Evolutionary conservation across 2,888 invertebrate genomes (phyloP).

Genomic region (Mythimna ferrago): DNA sequence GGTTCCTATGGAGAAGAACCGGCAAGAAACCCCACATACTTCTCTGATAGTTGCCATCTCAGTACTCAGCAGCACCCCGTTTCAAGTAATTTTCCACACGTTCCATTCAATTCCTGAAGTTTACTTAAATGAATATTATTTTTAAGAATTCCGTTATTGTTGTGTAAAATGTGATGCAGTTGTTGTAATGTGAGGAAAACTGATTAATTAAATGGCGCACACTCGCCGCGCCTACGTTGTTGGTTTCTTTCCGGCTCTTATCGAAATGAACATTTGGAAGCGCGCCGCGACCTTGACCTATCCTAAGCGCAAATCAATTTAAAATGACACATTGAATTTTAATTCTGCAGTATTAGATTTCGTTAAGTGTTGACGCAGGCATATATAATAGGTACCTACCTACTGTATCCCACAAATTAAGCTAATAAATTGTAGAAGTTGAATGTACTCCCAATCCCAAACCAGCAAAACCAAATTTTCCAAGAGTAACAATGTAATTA

Average conservation of each 20-base stretch:
- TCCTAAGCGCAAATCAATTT: not conserved
- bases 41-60: not conserved
- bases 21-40: too few relatives aligned
- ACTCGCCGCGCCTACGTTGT: not conserved
- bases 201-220: slow-evolving; percentile 12
- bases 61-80: not conserved
- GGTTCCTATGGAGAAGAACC: too few relatives aligned
- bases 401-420: not conserved
- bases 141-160: not conserved
- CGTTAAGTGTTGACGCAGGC: not conserved
- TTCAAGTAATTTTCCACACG: not conserved
- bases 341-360: not conserved
- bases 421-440: slow-evolving; percentile 4
- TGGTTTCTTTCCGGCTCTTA: slow-evolving; percentile 12
- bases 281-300: slow-evolving; percentile 17
- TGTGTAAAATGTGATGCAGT: slow-evolving; percentile 9
- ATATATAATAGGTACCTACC: too few relatives aligned
- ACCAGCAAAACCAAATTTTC: slow-evolving; percentile 4
- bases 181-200: not conserved
- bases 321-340: not conserved
- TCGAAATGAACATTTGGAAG: not conserved
- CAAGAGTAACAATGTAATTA: not conserved
- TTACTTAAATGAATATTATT: not conserved
- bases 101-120: not conserved
- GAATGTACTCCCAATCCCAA: not conserved